phyloP scores from a whole-genome alignment of 2,797 vertebrate genomes.

The Parotocinclus haroldoi region DNA sequence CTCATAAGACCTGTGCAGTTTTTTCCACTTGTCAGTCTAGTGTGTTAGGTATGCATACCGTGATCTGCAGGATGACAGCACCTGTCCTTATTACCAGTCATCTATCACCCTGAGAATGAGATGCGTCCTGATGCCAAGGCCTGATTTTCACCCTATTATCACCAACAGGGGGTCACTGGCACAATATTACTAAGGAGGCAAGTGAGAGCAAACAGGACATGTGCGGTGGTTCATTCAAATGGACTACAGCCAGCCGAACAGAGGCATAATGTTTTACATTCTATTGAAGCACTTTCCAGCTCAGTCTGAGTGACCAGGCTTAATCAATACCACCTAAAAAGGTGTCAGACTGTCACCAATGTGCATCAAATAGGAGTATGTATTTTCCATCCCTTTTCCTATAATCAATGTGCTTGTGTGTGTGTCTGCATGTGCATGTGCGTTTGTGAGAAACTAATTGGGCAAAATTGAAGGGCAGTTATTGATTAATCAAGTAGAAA shows the following conservation, averaged over 20 bases:
- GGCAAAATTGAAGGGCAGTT: constrained; percentile 74
- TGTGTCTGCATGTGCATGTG: neutral
- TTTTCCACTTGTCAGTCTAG: constrained; percentile 27
- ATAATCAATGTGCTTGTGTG: constrained; percentile 67
- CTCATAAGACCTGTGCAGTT: constrained; percentile 54
- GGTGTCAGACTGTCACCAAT: constrained; percentile 72
- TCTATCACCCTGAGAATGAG: constrained; percentile 70
- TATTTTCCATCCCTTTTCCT: constrained; percentile 58
- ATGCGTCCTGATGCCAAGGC: constrained; percentile 70
- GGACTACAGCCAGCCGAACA: constrained; percentile 57
- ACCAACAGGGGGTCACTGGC: constrained; percentile 66
- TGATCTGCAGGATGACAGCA: constrained; percentile 58
- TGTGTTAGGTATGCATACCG: constrained; percentile 11
- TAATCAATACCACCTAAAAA: constrained; percentile 78
- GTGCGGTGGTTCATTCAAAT: constrained; percentile 59
- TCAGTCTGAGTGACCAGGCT: constrained; percentile 56
- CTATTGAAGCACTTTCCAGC: constrained; percentile 62
- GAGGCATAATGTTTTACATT: constrained; percentile 61
- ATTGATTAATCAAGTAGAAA: constrained; percentile 80
- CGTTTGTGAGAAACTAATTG: constrained; percentile 71
- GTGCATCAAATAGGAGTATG: constrained; percentile 75
- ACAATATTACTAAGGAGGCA: constrained; percentile 66
- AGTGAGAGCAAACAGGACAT: constrained; percentile 38
- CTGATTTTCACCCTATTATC: constrained; percentile 75
- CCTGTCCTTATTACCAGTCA: constrained; percentile 71